Evolutionary conservation across 2,797 vertebrate genomes (phyloP), one percentile per base, ranked within the genome.

Genomic region (Anabacerthia variegaticeps): DNA sequence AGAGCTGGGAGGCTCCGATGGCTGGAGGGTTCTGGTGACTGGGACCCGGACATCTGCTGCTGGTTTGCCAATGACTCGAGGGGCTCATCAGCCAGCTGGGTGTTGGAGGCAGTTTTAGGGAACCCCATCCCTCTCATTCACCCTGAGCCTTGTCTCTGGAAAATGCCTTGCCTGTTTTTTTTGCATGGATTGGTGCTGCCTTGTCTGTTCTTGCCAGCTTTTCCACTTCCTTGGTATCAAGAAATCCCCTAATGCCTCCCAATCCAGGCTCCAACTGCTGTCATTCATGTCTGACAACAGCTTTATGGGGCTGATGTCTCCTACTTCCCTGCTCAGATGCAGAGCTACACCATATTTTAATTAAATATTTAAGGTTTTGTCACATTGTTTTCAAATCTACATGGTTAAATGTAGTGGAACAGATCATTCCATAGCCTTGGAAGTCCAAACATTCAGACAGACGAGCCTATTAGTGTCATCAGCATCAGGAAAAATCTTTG

Each of bases 341-440:
- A 81, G 61, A 63, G 7, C 83, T 76, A 95, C 85, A 52, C 14
- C 19, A 28, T 48, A 83, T 85, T 94, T 91, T 80, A 72, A 96
- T 97, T 82, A 97, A 98, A 97, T 97, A 97, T 97, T 98, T 88
- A 97, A 89, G 76, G 37, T 52, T 48, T 27, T 95, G 95, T 97
- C 97, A 91, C 93, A 85, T 94, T 94, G 89, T 93, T 96, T 97
- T 96, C 95, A 96, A 81, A 97, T 97, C 97, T 97, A 95, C 97
- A 97, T 10, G 6, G 85, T 91, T 92, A 93, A 97, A 92, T 75
- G 69, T 52, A 37, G 63, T 56, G 37, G 95, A 96, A 94, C 76
- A n/a, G 65, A 92, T 92, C 67, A 80, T 94, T 95, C 92, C 85
- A 46, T 76, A 95, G 87, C 89, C 82, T 90, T 90, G 94, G 74